phyloP scores from a whole-genome alignment of 2,888 invertebrate species.

The Zele albiditarsus region DNA sequence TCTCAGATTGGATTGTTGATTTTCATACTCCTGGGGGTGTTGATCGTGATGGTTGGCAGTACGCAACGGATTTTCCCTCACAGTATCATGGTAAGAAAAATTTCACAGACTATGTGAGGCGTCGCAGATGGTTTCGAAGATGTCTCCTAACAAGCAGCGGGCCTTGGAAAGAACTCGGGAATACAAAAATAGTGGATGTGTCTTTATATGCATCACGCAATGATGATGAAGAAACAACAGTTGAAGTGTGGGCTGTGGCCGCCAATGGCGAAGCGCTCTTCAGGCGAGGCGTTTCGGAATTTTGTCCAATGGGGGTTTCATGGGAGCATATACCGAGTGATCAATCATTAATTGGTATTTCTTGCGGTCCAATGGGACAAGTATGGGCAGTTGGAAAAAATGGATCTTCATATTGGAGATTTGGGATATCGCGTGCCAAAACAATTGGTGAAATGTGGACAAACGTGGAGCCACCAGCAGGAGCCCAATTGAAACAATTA shows the following conservation, averaged over 20 bases:
- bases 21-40: conserved; percentile 92
- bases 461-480: conserved; percentile 82
- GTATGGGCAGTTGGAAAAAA: conserved; percentile 92
- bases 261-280: conserved; percentile 90
- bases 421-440: conserved; percentile 81
- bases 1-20: conserved; percentile 94
- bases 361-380: conserved; percentile 79
- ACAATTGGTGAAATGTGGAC: conserved; percentile 85
- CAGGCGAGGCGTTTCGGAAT: conserved; percentile 83
- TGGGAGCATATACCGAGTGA: conserved; percentile 90
- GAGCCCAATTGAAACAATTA: conserved; percentile 82
- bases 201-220: conserved; percentile 80
- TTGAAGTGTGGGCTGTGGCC: conserved; percentile 89
- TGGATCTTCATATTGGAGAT: conserved; percentile 88
- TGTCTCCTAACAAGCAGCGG: conserved; percentile 88
- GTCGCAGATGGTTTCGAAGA: conserved; percentile 88
- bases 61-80: conserved; percentile 93
- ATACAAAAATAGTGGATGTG: conserved; percentile 87
- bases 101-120: conserved; percentile 91
- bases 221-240: conserved; percentile 71
- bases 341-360: conserved; percentile 84
- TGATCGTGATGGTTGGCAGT: conserved; percentile 95
- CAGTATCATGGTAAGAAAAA: conserved; percentile 89
- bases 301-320: conserved; percentile 81
- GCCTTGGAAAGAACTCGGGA: conserved; percentile 92